Conservation (phyloP, 2,888 invertebrate genomes). For the Pasiphila rectangulata region DNA sequence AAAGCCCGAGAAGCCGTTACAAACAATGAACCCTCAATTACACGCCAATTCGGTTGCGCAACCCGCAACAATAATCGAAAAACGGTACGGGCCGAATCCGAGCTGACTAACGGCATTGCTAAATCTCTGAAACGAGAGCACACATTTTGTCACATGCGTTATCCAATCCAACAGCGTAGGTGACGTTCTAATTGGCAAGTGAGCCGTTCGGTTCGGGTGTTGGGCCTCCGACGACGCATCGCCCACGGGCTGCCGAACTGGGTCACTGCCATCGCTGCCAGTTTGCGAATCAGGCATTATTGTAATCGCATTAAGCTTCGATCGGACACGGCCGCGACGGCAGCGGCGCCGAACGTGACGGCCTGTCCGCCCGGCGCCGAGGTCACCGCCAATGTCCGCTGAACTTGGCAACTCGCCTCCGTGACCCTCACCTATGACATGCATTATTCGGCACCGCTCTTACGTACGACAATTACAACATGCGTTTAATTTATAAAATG, state of each 20-base stretch:
- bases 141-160: conserved; percentile 41
- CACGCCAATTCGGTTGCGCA: conserved; percentile 56
- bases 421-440: conserved; percentile 51
- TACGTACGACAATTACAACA: conserved; percentile 24
- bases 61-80: conserved; percentile 51
- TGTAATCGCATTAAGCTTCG: conserved; percentile 55
- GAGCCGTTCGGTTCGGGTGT: conserved; percentile 36
- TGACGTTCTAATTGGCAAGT: conserved; percentile 48
- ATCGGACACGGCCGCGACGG: conserved; percentile 39
- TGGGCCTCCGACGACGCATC: conserved; percentile 36
- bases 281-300: conserved; percentile 55
- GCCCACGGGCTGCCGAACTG: conserved; percentile 48
- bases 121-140: conserved; percentile 42
- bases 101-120: conserved; percentile 44
- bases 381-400: conserved; percentile 55
- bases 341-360: conserved; percentile 29
- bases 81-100: conserved; percentile 38
- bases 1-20: conserved; percentile 60
- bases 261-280: conserved; percentile 70
- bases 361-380: conserved; percentile 32
- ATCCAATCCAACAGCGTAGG: conserved; percentile 38
- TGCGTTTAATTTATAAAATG: conserved; percentile 16
- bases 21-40: conserved; percentile 67
- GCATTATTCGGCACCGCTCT: conserved; percentile 31
- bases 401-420: conserved; percentile 43